These are phyloP conservation scores for Monomorium pharaonis DNA, from an alignment of 1,140 invertebrate genomes.

Conservation along the genomic window DNA sequence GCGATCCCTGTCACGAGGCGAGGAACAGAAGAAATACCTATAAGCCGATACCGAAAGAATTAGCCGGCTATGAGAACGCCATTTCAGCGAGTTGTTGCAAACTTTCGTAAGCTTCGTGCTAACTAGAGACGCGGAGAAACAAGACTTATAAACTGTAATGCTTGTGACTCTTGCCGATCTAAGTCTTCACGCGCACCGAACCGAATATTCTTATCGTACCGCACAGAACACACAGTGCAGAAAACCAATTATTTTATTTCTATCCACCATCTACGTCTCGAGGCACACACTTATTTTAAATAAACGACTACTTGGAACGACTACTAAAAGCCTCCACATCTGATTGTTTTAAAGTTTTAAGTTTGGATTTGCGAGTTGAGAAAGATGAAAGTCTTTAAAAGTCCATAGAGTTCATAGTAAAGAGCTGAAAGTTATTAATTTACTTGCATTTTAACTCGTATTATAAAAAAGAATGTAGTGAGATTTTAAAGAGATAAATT, in stretches of 20 bases:
- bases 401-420: not conserved
- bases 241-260: conserved; percentile 28
- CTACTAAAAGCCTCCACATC: not conserved
- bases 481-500: not conserved
- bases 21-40: conserved; percentile 48
- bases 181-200: conserved; percentile 12
- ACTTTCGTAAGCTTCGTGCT: conserved; percentile 31
- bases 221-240: not conserved
- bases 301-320: not conserved
- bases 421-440: conserved; percentile 29
- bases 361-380: not conserved
- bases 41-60: conserved; percentile 56
- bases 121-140: conserved; percentile 15
- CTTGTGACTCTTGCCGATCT: conserved; percentile 24
- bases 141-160: conserved; percentile 39
- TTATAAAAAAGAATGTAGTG: not conserved
- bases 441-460: not conserved
- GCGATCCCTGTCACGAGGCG: conserved; percentile 43
- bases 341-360: conserved; percentile 20
- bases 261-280: not conserved
- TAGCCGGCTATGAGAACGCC: conserved; percentile 35
- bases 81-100: conserved; percentile 51
- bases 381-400: conserved; percentile 1
- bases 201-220: not conserved
- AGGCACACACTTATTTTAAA: conserved; percentile 7